Conservation (phyloP, 2,797 vertebrate genomes). For the Lepus townsendii region DNA sequence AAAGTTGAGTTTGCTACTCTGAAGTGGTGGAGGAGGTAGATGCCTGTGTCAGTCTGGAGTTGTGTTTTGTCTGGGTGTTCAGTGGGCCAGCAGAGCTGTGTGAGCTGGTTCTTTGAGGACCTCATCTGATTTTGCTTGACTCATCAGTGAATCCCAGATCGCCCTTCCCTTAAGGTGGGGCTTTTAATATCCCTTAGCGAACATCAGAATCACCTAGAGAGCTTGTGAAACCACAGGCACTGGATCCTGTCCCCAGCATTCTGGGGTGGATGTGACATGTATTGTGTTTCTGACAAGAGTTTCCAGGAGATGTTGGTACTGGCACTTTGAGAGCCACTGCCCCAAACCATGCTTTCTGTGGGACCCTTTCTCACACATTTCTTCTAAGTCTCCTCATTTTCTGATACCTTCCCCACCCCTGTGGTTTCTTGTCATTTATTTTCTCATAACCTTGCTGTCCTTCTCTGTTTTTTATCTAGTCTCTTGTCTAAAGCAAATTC, state of each 20-base stretch:
- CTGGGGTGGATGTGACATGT: background rate
- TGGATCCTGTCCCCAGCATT: background rate
- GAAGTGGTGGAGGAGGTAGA: background rate
- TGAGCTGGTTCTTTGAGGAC: background rate
- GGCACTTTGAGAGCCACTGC: background rate
- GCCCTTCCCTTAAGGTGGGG: background rate
- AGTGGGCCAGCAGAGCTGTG: background rate
- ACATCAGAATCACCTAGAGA: background rate
- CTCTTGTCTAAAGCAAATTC: slow-evolving; percentile 47
- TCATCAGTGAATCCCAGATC: background rate
- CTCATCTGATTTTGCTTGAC: background rate
- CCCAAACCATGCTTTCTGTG: background rate
- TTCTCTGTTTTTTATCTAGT: slow-evolving; percentile 49
- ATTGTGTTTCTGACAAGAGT: background rate
- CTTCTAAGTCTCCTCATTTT: background rate
- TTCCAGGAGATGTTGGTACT: background rate
- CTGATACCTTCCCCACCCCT: rapidly evolving
- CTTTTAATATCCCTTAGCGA: background rate
- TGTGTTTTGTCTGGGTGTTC: background rate
- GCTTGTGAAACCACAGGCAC: background rate
- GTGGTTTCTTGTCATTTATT: slow-evolving; percentile 30
- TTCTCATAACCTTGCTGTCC: slow-evolving; percentile 20
- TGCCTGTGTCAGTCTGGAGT: background rate
- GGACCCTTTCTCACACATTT: background rate
- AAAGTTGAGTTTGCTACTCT: background rate